Base-by-base conservation (phyloP, 2,888 invertebrate genomes). In the Acrobasis consociella region DNA sequence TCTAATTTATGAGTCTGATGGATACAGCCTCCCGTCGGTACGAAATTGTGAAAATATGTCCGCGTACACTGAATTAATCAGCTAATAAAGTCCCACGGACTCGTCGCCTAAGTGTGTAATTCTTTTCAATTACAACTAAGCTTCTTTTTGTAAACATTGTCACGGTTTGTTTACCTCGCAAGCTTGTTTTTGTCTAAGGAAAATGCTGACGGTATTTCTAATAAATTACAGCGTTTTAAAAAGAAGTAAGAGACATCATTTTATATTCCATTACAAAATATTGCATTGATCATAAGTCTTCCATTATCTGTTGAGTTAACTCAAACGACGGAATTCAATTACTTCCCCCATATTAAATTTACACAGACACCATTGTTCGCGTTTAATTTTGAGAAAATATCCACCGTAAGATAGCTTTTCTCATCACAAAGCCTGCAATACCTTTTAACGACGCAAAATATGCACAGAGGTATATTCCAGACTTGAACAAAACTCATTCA, bases 1-100 rank as follows among this genome's bases (percentile, higher is more conserved):
- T 69, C 70, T 78, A 82, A 85, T 88, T 86, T 86, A 86, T 80
- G 76, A 69, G 71, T 71, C 65, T 64, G 69, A 74, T 64, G 63
- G 67, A 65, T 65, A 64, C 65, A 71, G 66, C 64, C 66, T 64
- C 66, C 52, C 60, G 62, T 62, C 58, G 37, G 58, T 64, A 69
- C 72, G 64, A 69, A 66, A 64, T 63, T 66, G 66, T 64, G 64
- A 67, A 70, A 71, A 73, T 67, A 70, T 66, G 66, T 66, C 64
- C 49, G 58, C 64, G 50, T 64, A 60, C 66, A 65, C 64, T 66
- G 69, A 68, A 69, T 69, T 70, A 67, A 70, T 69, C 70, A 70
- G 70, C 64, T 69, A 71, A 71, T 70, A 74, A 69, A 69, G 68
- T 64, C 64, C 62, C 65, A 50, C 53, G 58, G 60, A 56, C 65